Percentiles rank a stretch among this genome's conserved stretches.
phyloP scores from a whole-genome alignment of 2,797 vertebrate species.

The Gymnoscopelus braueri region DNA sequence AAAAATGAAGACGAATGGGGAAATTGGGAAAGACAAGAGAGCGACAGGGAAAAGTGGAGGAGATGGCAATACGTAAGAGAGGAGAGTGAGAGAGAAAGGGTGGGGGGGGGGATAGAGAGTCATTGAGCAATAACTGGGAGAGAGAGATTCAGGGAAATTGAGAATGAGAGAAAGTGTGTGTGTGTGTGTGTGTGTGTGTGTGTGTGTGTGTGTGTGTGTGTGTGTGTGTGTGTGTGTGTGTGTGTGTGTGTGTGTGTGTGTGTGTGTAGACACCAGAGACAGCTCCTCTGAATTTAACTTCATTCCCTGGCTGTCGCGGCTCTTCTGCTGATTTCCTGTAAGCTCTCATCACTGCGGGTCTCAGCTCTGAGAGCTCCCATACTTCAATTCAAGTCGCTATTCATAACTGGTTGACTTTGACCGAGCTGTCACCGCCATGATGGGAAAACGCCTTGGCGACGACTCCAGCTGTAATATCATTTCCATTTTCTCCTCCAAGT shows the following conservation, averaged over 20 bases:
- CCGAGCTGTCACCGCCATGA: neutral
- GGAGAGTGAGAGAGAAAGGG: no score
- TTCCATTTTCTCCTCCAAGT: neutral
- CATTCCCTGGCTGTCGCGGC: slow-evolving; percentile 26
- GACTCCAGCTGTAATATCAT: neutral
- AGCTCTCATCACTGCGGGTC: neutral
- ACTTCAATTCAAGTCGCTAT: slow-evolving; percentile 19
- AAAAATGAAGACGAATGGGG: neutral
- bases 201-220: neutral
- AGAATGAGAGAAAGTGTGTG: neutral
- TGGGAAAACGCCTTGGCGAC: slow-evolving; percentile 21
- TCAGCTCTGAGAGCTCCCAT: slow-evolving; percentile 10
- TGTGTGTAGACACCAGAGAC: slow-evolving; percentile 19
- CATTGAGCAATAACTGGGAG: neutral
- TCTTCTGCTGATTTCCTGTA: slow-evolving; percentile 37
- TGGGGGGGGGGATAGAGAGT: neutral
- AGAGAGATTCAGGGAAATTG: neutral
- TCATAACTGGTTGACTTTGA: slow-evolving; percentile 23
- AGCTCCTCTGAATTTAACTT: slow-evolving; percentile 35
- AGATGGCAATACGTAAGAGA: neutral
- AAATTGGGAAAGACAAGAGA: slow-evolving; percentile 1
- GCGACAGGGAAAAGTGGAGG: neutral
- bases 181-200: no score
- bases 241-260: neutral
- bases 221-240: neutral